Evolutionary conservation across 1,140 invertebrate genomes (phyloP), one percentile per base, ranked within the genome.

Genomic region (Oreohelix idahoensis): DNA sequence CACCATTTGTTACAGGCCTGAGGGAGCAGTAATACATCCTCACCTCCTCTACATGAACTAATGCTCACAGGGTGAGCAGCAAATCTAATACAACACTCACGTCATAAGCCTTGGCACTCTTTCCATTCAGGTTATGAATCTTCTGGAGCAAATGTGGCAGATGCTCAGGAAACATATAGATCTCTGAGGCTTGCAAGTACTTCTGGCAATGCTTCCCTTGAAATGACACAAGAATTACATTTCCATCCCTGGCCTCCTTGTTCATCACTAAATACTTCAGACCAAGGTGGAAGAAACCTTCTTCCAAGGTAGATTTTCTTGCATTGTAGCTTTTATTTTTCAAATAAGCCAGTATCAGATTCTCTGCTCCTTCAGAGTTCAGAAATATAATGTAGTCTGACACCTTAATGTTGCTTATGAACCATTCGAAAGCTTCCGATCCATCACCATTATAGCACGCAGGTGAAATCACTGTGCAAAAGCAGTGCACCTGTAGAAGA

Each of bases 301-400:
- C 69, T 5, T 71, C 69, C n/a, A 8, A 29, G n/a, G 8, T n/a
- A 17, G 8, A 32, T 35, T 17, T 15, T 71, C 23, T 71, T 11
- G 26, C 32, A n/a, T n/a, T n/a, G n/a, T n/a, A n/a, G n/a, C n/a
- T n/a, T n/a, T n/a, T n/a, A 11, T 23, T 71, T 8, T 71, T 71
- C 35, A 71, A 29, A 71, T 36, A 17, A 39, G 29, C 69, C 35
- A 36, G 4, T 15, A 71, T 71, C 29, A 71, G 20, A 36, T 23
- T 71, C 35, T 71, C 15, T 35, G 69, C 69, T 10, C 69, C 69
- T 29, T 36, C 5, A 17, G 69, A 71, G 53, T 58, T n/a, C 15
- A 58, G 13, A 58, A 58, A 58, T 58, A 58, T 58, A 58, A 58
- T 58, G 53, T 71, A 39, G 38, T 71, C 69, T 36, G 69, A 4